Base-by-base conservation (phyloP, 2,888 invertebrate genomes). In the Camptogramma bilineatum region DNA sequence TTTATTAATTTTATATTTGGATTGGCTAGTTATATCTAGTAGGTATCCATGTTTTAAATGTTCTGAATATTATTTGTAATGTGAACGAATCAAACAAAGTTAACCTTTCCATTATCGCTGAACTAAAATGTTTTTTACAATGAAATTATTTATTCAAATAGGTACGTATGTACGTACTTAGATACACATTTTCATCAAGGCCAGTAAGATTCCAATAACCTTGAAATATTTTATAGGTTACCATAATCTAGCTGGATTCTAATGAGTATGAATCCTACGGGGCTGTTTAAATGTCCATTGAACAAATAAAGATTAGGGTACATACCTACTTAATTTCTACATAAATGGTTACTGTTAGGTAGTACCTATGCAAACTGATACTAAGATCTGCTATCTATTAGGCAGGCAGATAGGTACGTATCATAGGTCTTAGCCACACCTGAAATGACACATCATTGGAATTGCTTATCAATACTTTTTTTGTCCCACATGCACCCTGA, bases 391-490 rank as follows among this genome's bases (percentile, higher is more conserved):
- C 16, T 42, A 53, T 42, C 39, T 39, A 28, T 28, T 28, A 39
- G 34, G 13, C 34, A 13, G 34, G 13, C 10, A 55, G n/a, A 47
- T 28, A 47, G 24, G 24, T 55, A 55, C 0, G 34, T 42, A 44
- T n/a, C 28, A 44, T n/a, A 50, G 50, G 24, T 50, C 50, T 50
- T 18, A 54, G 10, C 16, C 24, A 24, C 21, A 24, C 44, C 24
- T 54, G 24, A 39, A 13, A 34, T 19, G n/a, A 54, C 21, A 54
- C 52, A 52, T 24, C 21, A 47, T 47, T 21, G 18, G 10, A 21
- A 0, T 19, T 47, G 13, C 3, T 47, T 47, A 47, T 47, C 47
- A 3, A 42, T 16, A 7, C 42, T 16, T 16, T n/a, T 21, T 34
- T 34, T 34, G 3, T 34, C 10, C 13, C 10, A 34, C 34, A 34